A percentile compares a stretch with the other conserved stretches of the same genome.
Evolutionary conservation across 2,888 invertebrate species (phyloP).

Genomic region (Trissolcus brochymenae): DNA sequence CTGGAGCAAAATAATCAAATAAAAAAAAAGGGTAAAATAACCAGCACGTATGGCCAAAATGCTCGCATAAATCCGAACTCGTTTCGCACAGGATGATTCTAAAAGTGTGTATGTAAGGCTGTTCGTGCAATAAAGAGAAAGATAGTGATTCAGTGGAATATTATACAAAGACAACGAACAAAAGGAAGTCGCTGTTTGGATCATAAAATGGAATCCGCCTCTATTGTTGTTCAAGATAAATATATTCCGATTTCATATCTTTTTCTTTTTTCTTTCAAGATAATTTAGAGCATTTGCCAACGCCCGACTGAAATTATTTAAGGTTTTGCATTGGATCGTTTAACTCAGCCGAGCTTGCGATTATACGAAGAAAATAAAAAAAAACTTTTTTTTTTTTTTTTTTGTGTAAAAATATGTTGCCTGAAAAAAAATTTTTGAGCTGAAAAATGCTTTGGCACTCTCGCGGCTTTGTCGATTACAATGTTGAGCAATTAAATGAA

Average conservation of each 20-base stretch:
- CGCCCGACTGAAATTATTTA: too few relatives aligned
- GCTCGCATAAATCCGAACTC: conserved; percentile 61
- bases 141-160: conserved; percentile 37
- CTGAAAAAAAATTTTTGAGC: too few relatives aligned
- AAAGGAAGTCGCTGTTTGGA: conserved; percentile 31
- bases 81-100: conserved; percentile 32
- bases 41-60: conserved; percentile 61
- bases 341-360: too few relatives aligned
- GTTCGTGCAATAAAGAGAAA: conserved; percentile 35
- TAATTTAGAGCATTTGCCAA: too few relatives aligned
- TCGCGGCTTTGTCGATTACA: too few relatives aligned
- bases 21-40: conserved; percentile 19
- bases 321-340: too few relatives aligned
- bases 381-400: too few relatives aligned
- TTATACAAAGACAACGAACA: conserved; percentile 32
- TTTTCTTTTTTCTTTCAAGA: too few relatives aligned
- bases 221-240: conserved; percentile 13
- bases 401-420: too few relatives aligned
- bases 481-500: too few relatives aligned
- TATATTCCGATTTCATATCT: conserved; percentile 1
- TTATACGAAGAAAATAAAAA: too few relatives aligned
- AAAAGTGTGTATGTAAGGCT: conserved; percentile 31
- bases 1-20: conserved; percentile 1
- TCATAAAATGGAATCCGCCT: conserved; percentile 23
- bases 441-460: too few relatives aligned